A percentile compares a stretch with the other conserved stretches of the same genome.
Evolutionary conservation across 2,888 invertebrate genomes (phyloP).

Genomic region (Nysson spinosus): DNA sequence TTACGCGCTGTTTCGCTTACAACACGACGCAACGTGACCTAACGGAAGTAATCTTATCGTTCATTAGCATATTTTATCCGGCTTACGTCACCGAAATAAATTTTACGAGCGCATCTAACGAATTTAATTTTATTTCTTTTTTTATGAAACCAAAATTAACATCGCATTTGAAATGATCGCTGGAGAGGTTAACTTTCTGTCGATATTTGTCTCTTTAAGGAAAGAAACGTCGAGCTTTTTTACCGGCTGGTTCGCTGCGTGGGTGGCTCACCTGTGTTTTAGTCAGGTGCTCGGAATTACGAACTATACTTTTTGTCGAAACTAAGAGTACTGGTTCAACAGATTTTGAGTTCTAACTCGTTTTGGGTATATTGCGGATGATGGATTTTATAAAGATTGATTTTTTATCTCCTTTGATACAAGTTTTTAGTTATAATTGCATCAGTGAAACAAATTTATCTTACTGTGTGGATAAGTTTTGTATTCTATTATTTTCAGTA

Average conservation of each 20-base stretch:
- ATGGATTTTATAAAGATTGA: too few relatives aligned
- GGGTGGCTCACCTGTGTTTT: conserved; percentile 27
- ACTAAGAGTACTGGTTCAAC: not conserved
- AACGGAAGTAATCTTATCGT: conserved; percentile 46
- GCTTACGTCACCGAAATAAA: conserved; percentile 26
- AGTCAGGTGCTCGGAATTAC: conserved; percentile 17
- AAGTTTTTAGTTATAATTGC: too few relatives aligned
- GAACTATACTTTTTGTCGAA: not conserved
- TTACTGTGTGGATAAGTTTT: too few relatives aligned
- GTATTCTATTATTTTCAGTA: too few relatives aligned
- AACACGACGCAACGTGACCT: conserved; percentile 12
- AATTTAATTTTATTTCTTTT: too few relatives aligned
- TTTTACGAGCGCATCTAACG: too few relatives aligned
- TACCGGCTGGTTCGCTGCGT: conserved; percentile 32
- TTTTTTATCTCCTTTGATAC: too few relatives aligned
- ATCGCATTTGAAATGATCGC: not conserved
- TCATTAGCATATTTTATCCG: conserved; percentile 14
- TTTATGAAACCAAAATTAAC: not conserved
- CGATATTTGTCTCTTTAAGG: conserved; percentile 17
- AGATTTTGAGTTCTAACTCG: too few relatives aligned
- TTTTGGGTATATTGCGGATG: too few relatives aligned
- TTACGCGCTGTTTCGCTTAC: conserved; percentile 42
- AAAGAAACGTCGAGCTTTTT: conserved; percentile 21
- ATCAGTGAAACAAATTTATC: too few relatives aligned
- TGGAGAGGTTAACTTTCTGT: conserved; percentile 42